Evolutionary conservation across 2,797 vertebrate species (phyloP), one percentile per base, ranked within the genome.

Genomic region (Chiloscyllium punctatum): DNA sequence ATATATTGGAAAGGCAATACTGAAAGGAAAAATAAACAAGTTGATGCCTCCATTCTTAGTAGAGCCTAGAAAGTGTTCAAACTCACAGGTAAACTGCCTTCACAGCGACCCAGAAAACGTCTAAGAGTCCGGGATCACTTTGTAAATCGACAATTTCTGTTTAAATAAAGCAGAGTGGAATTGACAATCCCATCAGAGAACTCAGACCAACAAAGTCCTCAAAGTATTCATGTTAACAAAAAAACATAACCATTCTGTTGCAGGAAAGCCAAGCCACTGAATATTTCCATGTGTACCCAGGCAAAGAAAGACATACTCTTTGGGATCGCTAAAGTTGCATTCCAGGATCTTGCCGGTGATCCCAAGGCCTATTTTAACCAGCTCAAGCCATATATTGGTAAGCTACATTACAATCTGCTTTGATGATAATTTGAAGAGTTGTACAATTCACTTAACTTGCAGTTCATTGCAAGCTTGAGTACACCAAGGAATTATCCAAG

Each of bases 261-360:
- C 42, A 95, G 94, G 48, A 74, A 30, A 74, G 68, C 94, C 71
- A 95, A n/a, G 18, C 94, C 94, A 95, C 71, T 95, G 6, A 27
- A 77, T 57, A 95, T 77, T 21, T 53, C 94, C 42, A 51, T 42
- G n/a, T 95, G 94, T 37, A 95, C 71, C 53, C 94, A 95, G 94
- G n/a, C 37, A 9, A 95, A 95, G 71, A 95, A 95, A 53, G 71
- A 95, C 57, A 95, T 95, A 1, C 7, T 95, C 51, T 95, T 27
- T 33, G 71, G 69, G 15, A 77, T 95, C 30, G 94, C 94, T 57
- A 57, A 53, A 57, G 7, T 16, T 53, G 94, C 94, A 30, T 95
- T 95, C 48, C 69, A 77, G 71, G 48, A 74, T 77, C 42, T 53
- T 53, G 30, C 94, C 53, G 57, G 27, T 33, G 16, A 53, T 21